phyloP scores from a whole-genome alignment of 2,113 vertebrate genomes.

The Psettodes erumei region DNA sequence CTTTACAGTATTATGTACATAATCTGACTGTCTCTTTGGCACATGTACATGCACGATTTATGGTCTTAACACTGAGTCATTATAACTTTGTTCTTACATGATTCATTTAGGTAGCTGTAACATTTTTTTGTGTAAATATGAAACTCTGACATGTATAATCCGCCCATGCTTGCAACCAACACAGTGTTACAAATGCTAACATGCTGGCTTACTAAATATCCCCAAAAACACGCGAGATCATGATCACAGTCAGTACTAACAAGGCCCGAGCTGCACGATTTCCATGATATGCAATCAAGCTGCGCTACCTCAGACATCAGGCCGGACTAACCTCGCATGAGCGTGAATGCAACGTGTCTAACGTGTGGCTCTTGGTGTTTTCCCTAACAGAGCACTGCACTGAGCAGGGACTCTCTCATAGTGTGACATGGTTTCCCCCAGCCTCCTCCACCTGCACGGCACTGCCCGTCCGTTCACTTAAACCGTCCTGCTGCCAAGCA shows the following conservation, averaged over 20 bases:
- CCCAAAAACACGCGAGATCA: background rate
- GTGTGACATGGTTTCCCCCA: conserved; percentile 74
- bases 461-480: conserved; percentile 41
- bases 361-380: conserved; percentile 79
- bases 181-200: conserved; percentile 1
- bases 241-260: conserved; percentile 19
- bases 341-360: conserved; percentile 66
- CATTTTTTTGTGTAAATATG: background rate
- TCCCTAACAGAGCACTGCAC: conserved; percentile 81
- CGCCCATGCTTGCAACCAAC: background rate
- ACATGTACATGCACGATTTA: conserved; percentile 21
- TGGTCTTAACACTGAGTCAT: conserved; percentile 46
- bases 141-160: background rate
- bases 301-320: conserved; percentile 6
- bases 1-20: conserved; percentile 36
- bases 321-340: conserved; percentile 53
- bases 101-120: conserved; percentile 1
- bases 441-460: conserved; percentile 49
- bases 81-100: background rate
- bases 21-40: conserved; percentile 6
- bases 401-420: conserved; percentile 83
- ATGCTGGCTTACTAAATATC: conserved; percentile 15
- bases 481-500: conserved; percentile 54
- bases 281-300: background rate
- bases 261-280: conserved; percentile 28